Percentiles rank a stretch among this genome's conserved stretches.
Conservation (phyloP, 2,113 vertebrate genomes). For the Carassius gibelio region DNA sequence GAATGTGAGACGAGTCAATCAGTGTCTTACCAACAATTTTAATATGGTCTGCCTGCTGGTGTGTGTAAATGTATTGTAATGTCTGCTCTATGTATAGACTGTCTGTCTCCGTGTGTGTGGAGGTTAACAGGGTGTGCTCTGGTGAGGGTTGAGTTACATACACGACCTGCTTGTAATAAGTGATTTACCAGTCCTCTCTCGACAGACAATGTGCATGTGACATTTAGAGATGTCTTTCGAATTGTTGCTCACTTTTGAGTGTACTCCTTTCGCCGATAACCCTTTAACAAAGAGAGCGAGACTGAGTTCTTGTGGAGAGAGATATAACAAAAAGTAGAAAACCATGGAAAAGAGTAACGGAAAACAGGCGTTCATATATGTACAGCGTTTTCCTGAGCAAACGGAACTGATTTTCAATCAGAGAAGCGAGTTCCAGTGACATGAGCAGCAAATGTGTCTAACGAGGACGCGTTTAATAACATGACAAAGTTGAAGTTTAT, state of each 20-base stretch:
- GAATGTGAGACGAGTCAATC: constrained; percentile 19
- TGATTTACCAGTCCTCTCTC: constrained; percentile 34
- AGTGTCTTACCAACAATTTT: background rate
- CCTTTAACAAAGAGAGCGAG: constrained; percentile 16
- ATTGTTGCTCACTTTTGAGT: constrained; percentile 7
- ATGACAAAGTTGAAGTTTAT: background rate
- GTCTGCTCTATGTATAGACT: constrained; percentile 15
- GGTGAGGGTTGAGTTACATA: constrained; percentile 36
- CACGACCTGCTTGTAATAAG: constrained; percentile 40
- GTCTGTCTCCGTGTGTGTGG: constrained; percentile 22
- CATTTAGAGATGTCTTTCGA: constrained; percentile 36
- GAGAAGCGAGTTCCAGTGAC: background rate
- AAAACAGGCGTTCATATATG: background rate
- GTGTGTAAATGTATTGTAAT: constrained; percentile 18
- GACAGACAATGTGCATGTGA: constrained; percentile 4
- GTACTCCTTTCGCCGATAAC: constrained; percentile 18
- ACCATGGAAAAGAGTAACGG: background rate
- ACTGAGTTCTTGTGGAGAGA: constrained; percentile 15
- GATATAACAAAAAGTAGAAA: background rate
- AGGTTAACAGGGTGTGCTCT: constrained; percentile 40
- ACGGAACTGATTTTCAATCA: background rate
- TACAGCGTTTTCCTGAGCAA: background rate
- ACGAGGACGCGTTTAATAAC: background rate
- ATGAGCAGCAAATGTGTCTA: background rate
- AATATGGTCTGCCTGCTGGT: background rate